These are phyloP conservation scores for Adela reaumurella DNA, from an alignment of 2,888 invertebrate genomes.

Conservation along the genomic window DNA sequence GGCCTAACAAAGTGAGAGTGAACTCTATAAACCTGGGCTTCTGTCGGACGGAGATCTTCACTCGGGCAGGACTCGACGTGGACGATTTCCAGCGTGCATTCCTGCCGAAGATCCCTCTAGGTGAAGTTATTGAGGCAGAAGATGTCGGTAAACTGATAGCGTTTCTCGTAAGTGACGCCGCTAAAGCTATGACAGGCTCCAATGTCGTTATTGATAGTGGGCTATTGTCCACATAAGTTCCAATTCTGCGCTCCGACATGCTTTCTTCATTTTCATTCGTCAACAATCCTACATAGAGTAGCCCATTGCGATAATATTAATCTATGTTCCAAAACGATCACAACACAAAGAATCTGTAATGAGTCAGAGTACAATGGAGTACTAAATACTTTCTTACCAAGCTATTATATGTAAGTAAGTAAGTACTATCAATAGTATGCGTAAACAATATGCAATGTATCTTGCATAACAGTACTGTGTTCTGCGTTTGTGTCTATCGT, in stretches of 20 bases:
- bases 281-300: too few species aligned
- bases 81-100: slow-evolving; percentile 66
- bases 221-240: not conserved
- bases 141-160: slow-evolving; percentile 80
- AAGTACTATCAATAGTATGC: too few species aligned
- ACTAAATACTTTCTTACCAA: not conserved
- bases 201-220: slow-evolving; percentile 84
- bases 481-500: too few species aligned
- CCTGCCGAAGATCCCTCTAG: slow-evolving; percentile 77
- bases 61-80: slow-evolving; percentile 70
- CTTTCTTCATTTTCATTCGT: too few species aligned
- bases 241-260: too few species aligned
- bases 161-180: slow-evolving; percentile 75
- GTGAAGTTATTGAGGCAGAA: slow-evolving; percentile 66
- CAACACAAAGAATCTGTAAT: too few species aligned
- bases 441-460: too few species aligned
- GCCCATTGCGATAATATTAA: too few species aligned
- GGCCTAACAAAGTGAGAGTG: slow-evolving; percentile 67
- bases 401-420: not conserved
- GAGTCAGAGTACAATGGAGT: too few species aligned
- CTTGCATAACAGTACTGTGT: too few species aligned
- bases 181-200: slow-evolving; percentile 79
- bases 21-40: slow-evolving; percentile 79
- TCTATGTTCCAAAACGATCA: too few species aligned
- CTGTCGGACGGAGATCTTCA: slow-evolving; percentile 77